These are phyloP conservation scores for Misgurnus anguillicaudatus DNA, from an alignment of 2,113 vertebrate genomes.

Conservation along the genomic window DNA sequence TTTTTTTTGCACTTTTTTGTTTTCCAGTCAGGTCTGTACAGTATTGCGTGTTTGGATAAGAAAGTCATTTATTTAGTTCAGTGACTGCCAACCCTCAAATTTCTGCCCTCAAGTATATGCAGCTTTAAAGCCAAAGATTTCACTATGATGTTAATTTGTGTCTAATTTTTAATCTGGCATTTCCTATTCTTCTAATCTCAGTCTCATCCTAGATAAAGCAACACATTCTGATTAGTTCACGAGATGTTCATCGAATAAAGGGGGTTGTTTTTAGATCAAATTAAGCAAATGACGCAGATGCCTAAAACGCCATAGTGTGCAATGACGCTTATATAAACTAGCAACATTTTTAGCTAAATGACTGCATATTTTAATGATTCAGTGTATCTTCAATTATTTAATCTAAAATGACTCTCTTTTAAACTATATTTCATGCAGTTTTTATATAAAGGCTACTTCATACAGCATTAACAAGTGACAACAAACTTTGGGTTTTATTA, in stretches of 20 bases:
- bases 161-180: constrained; percentile 23
- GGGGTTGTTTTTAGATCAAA: constrained; percentile 18
- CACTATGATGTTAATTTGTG: background rate
- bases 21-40: background rate
- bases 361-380: background rate
- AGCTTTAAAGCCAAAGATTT: constrained; percentile 31
- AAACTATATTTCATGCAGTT: background rate
- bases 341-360: background rate
- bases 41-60: background rate
- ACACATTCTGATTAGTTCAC: constrained; percentile 2
- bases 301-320: background rate
- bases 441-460: too few species aligned
- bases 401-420: background rate
- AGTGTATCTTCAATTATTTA: background rate
- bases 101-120: constrained; percentile 21
- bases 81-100: background rate
- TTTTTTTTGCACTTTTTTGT: constrained; percentile 8
- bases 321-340: constrained; percentile 3
- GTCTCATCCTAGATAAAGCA: constrained; percentile 3
- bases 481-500: too few species aligned
- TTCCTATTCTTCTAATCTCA: constrained; percentile 25
- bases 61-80: constrained; percentile 17
- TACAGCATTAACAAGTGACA: too few species aligned
- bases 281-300: background rate
- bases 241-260: constrained; percentile 12